A percentile compares a stretch with the other conserved stretches of the same genome.
These are phyloP conservation scores for Magallana gigas DNA, from an alignment of 1,140 invertebrate genomes.

Conservation along the genomic window DNA sequence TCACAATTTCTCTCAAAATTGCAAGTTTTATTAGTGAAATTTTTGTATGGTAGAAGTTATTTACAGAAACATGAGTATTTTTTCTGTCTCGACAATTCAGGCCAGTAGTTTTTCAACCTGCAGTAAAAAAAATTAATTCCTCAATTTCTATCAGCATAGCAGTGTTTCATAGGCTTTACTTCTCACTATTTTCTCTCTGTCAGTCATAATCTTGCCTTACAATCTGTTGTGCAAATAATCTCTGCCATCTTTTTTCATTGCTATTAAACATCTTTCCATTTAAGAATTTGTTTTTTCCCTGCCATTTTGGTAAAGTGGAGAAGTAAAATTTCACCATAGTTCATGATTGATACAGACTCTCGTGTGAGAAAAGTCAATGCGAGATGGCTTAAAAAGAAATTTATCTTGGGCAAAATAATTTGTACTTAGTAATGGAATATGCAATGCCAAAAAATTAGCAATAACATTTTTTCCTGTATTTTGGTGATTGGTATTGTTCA, in stretches of 20 bases:
- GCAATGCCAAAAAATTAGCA: slow-evolving; percentile 1
- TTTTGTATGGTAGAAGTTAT: too few relatives aligned
- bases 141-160: not conserved
- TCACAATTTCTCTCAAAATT: too few relatives aligned
- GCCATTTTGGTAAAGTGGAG: too few relatives aligned
- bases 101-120: not conserved
- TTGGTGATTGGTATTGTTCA: not conserved
- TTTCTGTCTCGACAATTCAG: slow-evolving; percentile 18
- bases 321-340: too few relatives aligned
- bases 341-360: too few relatives aligned
- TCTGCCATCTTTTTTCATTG: too few relatives aligned
- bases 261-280: too few relatives aligned
- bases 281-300: too few relatives aligned
- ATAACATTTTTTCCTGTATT: not conserved
- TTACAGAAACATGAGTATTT: not conserved
- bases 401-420: too few relatives aligned
- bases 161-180: not conserved
- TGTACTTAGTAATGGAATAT: not conserved
- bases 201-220: slow-evolving; percentile 8
- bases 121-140: not conserved
- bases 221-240: not conserved
- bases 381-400: too few relatives aligned
- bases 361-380: too few relatives aligned
- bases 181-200: not conserved
- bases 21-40: too few relatives aligned